Conservation (phyloP, 2,888 invertebrate species). For the Macaria notata region DNA sequence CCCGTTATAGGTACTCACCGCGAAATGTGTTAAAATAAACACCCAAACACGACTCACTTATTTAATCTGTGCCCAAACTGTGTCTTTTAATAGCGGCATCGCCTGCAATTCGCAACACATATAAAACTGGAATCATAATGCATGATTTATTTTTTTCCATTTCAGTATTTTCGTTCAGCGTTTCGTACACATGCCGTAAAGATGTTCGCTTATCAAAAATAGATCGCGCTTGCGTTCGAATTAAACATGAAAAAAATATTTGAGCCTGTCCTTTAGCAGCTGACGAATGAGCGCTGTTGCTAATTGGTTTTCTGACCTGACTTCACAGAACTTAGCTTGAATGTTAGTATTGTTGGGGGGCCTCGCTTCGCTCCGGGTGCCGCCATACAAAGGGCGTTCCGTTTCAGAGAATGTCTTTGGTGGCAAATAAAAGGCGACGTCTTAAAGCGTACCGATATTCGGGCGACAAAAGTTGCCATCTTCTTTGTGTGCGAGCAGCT, state of each 20-base stretch:
- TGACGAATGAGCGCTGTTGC: constrained; percentile 56
- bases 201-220: constrained; percentile 56
- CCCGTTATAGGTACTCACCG: constrained; percentile 76
- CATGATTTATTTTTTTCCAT: constrained; percentile 71
- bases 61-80: constrained; percentile 52
- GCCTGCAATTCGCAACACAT: constrained; percentile 70
- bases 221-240: constrained; percentile 46
- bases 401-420: constrained; percentile 70
- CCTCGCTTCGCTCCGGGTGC: constrained; percentile 45
- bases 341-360: constrained; percentile 49
- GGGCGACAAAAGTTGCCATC: constrained; percentile 74
- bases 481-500: constrained; percentile 76
- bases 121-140: constrained; percentile 63
- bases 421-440: constrained; percentile 60
- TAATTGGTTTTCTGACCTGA: constrained; percentile 63
- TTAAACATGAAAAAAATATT: constrained; percentile 52
- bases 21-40: constrained; percentile 81
- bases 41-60: constrained; percentile 56
- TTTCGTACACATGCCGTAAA: constrained; percentile 60
- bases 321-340: constrained; percentile 55
- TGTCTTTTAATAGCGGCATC: constrained; percentile 77
- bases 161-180: constrained; percentile 48
- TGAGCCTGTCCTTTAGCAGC: constrained; percentile 47
- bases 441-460: constrained; percentile 68
- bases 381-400: constrained; percentile 64